Evolutionary conservation across 1,140 invertebrate species (phyloP).

Genomic region (Cydia amplana): DNA sequence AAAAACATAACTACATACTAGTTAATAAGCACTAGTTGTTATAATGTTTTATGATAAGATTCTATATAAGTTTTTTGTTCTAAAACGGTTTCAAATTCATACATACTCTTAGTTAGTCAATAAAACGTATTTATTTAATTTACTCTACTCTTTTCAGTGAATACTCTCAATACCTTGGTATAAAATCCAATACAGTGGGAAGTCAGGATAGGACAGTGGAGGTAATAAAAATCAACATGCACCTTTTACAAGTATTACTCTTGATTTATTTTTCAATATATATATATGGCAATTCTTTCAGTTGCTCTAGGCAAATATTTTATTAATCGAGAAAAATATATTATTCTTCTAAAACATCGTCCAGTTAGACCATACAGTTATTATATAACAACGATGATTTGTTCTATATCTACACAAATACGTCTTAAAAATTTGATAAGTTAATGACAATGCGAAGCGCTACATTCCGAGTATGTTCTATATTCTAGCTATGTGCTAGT

Average conservation of each 20-base stretch:
- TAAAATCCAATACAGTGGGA: conserved; percentile 38
- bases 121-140: no score
- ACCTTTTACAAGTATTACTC: conserved; percentile 61
- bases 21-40: no score
- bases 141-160: conserved; percentile 14
- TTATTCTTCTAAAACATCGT: conserved; percentile 57
- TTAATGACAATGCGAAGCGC: conserved; percentile 25
- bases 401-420: conserved; percentile 54
- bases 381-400: conserved; percentile 62
- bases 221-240: conserved; percentile 71
- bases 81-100: no score
- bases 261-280: conserved; percentile 59
- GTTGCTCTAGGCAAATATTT: conserved; percentile 49
- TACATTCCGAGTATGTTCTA: conserved; percentile 28
- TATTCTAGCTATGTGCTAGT: conserved; percentile 6
- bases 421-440: conserved; percentile 48
- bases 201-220: conserved; percentile 38
- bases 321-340: conserved; percentile 66
- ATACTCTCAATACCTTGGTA: conserved; percentile 8
- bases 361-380: conserved; percentile 62
- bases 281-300: conserved; percentile 50
- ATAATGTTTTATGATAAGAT: no score
- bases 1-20: no score
- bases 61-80: no score
- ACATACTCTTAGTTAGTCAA: no score